Base-by-base conservation (phyloP, 2,888 invertebrate genomes). In the Lasioglossum vierecki region DNA sequence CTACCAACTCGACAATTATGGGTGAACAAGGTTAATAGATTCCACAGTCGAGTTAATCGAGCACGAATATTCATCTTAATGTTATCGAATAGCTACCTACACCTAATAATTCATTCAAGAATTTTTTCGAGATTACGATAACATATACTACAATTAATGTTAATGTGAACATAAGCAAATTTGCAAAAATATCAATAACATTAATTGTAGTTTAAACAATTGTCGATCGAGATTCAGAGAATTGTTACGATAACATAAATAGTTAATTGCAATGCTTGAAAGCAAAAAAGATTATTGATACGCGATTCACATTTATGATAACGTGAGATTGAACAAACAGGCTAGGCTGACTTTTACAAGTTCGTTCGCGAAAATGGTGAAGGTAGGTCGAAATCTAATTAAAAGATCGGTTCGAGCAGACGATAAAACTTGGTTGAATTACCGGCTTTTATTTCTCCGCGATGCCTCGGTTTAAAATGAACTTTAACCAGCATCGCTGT, bases 401-500 rank as follows among this genome's bases (percentile, higher is more conserved):
- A 2, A 9, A 68, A 35, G 22, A 63, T 30, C 60, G 22, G 22
- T 35, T 66, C 30, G 4, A 22, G 18, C 18, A 13, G 35, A 18
- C 39, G 22, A 39, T 39, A 13, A 70, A n/a, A 70, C 18, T 11
- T 11, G 22, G 39, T 41, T 41, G 13, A 39, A 39, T 41, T 22
- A n/a, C 41, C 11, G 41, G 11, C 18, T 70, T 41, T n/a, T 39
- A n/a, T 70, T 70, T 41, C n/a, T 5, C n/a, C 57, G n/a, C n/a
- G 57, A 80, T 49, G 8, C 76, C 71, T 72, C 60, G 66, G 78
- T 79, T 53, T 72, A 44, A 70, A 76, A 79, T 60, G 46, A 76
- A 53, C 35, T 73, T 80, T 71, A 80, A 84, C 82, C 73, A 15
- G 13, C 22, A 39, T n/a, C 22, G 18, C 9, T 35, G 5, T 30